These are phyloP conservation scores for Notoglanidium macrostoma DNA, from an alignment of 2,797 vertebrate genomes.

Conservation along the genomic window DNA sequence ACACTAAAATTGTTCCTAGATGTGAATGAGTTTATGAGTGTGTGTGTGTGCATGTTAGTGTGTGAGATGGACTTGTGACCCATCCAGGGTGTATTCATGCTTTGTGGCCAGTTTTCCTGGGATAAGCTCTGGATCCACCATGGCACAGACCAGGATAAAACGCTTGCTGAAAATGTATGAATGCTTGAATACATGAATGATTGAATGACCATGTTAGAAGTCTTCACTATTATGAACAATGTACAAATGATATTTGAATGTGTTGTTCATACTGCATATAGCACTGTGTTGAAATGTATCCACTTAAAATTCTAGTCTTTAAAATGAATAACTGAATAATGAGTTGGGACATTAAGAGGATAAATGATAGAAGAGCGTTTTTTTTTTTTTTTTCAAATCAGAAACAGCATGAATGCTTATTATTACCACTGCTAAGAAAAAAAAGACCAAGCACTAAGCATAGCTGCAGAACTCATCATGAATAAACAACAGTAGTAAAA, in stretches of 20 bases:
- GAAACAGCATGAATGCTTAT: neutral
- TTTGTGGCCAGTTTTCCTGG: neutral
- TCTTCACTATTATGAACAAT: neutral
- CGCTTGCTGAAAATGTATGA: neutral
- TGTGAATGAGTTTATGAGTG: neutral
- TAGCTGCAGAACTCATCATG: neutral
- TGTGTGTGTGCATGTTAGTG: neutral
- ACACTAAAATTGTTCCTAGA: neutral
- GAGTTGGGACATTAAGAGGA: neutral
- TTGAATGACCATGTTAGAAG: neutral
- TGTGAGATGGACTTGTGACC: neutral
- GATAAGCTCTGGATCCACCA: neutral
- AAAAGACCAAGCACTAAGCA: no score
- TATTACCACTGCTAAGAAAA: neutral
- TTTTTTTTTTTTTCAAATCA: neutral
- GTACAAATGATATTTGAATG: neutral
- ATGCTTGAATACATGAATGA: neutral
- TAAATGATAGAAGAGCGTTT: neutral
- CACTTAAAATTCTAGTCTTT: neutral
- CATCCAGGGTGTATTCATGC: neutral
- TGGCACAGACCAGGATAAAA: neutral
- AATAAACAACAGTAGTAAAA: slow-evolving; percentile 1
- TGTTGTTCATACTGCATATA: neutral
- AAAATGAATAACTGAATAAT: slow-evolving; percentile 1
- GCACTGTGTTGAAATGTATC: neutral